phyloP scores from a whole-genome alignment of 2,113 vertebrate genomes.

The Xiphophorus hellerii region DNA sequence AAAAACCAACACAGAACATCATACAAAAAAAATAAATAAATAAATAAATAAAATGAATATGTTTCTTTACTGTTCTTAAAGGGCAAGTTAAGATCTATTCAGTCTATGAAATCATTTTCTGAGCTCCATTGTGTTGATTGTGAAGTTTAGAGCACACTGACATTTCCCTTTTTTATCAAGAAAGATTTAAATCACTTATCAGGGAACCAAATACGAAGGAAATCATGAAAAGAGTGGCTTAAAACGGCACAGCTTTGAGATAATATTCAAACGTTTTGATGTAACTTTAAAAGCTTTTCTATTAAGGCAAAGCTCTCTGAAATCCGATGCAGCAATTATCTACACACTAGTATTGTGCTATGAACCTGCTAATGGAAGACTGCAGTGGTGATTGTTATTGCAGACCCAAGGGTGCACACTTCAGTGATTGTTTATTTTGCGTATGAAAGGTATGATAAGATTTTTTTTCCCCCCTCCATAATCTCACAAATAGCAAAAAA shows the following conservation, averaged over 20 bases:
- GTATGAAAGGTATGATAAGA: slow-evolving; percentile 27
- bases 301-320: slow-evolving; percentile 28
- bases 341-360: slow-evolving; percentile 5
- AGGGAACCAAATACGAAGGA: slow-evolving; percentile 26
- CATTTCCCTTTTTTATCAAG: slow-evolving; percentile 24
- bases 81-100: background rate
- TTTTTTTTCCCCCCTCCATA: slow-evolving; percentile 29
- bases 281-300: slow-evolving; percentile 60
- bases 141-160: background rate
- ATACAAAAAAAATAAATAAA: background rate
- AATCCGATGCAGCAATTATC: slow-evolving; percentile 32
- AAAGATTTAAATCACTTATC: slow-evolving; percentile 41
- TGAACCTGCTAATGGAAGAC: slow-evolving; percentile 35
- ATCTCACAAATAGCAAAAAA: slow-evolving; percentile 47
- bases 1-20: background rate
- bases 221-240: slow-evolving; percentile 17
- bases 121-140: background rate
- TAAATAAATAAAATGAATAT: too few relatives aligned
- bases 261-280: slow-evolving; percentile 44
- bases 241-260: slow-evolving; percentile 38
- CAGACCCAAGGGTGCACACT: slow-evolving; percentile 6
- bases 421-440: slow-evolving; percentile 32
- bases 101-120: background rate
- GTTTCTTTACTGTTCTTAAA: background rate
- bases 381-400: slow-evolving; percentile 14